phyloP scores from a whole-genome alignment of 53 echinoderm and acorn worm genomes.

The Antedon mediterranea region DNA sequence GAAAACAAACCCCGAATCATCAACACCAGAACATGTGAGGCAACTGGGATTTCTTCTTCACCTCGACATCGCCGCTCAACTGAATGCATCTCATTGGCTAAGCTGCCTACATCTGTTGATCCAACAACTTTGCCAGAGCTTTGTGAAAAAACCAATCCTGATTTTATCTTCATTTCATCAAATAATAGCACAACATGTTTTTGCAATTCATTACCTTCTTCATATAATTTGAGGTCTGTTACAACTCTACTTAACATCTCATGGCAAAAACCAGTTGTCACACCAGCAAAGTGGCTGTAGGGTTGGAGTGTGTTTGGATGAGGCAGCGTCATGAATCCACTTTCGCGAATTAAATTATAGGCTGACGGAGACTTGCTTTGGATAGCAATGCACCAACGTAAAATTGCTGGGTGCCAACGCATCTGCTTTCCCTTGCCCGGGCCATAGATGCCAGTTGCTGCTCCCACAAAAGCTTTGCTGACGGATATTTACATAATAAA shows the following conservation, averaged over 20 bases:
- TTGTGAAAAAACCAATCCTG: constrained; percentile 20
- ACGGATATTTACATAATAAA: not conserved
- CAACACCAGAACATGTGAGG: no score
- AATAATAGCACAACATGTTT: constrained; percentile 13
- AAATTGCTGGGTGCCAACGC: constrained; percentile 32
- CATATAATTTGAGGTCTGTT: not conserved
- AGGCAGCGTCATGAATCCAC: constrained; percentile 18
- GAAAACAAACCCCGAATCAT: no score
- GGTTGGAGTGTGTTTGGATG: constrained; percentile 20
- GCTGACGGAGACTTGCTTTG: constrained; percentile 19
- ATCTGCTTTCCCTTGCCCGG: not conserved
- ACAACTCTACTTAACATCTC: constrained; percentile 19
- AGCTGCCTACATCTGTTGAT: constrained; percentile 10
- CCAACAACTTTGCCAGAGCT: constrained; percentile 15
- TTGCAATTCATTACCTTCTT: no score
- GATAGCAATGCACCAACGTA: constrained; percentile 18
- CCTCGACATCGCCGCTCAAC: constrained; percentile 10
- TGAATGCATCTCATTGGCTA: constrained; percentile 10
- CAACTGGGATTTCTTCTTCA: no score
- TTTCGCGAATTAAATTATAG: constrained; percentile 12
- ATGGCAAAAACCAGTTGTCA: constrained; percentile 9
- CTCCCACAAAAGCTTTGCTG: constrained; percentile 14
- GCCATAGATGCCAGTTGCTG: constrained; percentile 26
- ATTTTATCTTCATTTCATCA: constrained; percentile 40
- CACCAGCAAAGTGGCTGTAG: constrained; percentile 20